These are phyloP conservation scores for Zosterops borbonicus DNA, from an alignment of 2,113 vertebrate genomes.

Conservation along the genomic window DNA sequence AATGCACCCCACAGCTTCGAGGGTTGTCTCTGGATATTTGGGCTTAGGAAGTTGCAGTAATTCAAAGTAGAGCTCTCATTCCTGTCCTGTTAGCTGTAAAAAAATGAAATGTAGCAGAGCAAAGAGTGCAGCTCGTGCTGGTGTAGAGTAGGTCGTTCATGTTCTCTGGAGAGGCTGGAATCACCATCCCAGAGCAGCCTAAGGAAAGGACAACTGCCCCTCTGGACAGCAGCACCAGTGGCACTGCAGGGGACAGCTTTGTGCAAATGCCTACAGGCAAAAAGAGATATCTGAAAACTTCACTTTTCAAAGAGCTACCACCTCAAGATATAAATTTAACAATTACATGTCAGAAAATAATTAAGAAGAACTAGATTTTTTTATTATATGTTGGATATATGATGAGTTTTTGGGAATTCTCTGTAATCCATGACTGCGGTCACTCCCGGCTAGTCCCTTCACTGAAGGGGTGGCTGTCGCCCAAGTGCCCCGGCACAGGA, in stretches of 20 bases:
- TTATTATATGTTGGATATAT: background rate
- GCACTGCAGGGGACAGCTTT: background rate
- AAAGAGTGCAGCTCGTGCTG: background rate
- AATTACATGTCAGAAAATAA: background rate
- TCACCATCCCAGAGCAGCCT: background rate
- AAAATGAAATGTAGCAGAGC: background rate
- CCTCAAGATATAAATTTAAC: background rate
- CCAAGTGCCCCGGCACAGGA: too few species aligned
- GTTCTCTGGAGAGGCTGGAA: background rate
- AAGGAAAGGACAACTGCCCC: background rate
- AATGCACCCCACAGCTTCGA: background rate
- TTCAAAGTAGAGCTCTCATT: background rate
- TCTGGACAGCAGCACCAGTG: background rate
- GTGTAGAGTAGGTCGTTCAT: background rate
- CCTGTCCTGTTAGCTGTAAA: background rate
- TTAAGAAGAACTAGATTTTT: background rate
- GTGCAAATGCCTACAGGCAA: rapidly evolving
- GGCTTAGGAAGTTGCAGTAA: background rate
- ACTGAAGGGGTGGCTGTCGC: too few species aligned
- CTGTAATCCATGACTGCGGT: background rate
- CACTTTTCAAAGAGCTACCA: background rate
- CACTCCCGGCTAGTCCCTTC: too few species aligned
- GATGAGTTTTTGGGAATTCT: background rate
- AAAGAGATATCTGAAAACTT: background rate
- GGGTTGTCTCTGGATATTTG: background rate